Evolutionary conservation across 2,113 vertebrate species (phyloP).

Genomic region (Macrotis lagotis): DNA sequence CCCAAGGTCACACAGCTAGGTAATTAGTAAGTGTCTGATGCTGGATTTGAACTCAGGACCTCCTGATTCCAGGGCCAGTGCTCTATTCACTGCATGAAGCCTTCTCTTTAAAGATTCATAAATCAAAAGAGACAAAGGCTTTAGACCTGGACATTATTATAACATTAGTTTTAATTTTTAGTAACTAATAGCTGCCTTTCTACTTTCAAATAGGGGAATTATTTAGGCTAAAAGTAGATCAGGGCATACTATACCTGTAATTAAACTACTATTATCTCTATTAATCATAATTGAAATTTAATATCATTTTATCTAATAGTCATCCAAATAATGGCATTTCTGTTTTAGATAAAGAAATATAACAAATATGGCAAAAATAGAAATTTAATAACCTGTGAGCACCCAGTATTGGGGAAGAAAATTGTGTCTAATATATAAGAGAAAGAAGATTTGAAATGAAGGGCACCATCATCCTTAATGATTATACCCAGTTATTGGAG

Average conservation of each 20-base stretch:
- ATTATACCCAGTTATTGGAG: neutral
- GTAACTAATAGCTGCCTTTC: neutral
- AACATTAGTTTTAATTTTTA: neutral
- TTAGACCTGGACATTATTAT: neutral
- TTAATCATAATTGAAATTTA: neutral
- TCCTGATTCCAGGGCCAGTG: too few relatives aligned
- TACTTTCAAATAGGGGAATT: neutral
- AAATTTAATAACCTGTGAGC: neutral
- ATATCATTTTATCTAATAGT: neutral
- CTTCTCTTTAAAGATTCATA: neutral
- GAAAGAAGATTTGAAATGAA: neutral
- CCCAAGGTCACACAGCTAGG: too few relatives aligned
- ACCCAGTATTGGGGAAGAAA: neutral
- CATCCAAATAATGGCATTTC: neutral
- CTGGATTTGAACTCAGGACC: too few relatives aligned
- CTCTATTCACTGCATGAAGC: too few relatives aligned
- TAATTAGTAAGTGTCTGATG: too few relatives aligned
- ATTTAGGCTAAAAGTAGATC: neutral
- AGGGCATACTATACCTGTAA: neutral
- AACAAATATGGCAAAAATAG: neutral
- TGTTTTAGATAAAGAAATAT: neutral
- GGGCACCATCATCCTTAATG: neutral
- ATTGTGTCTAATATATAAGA: neutral
- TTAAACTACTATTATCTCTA: neutral
- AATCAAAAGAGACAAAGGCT: neutral